Conservation (phyloP, 2,113 vertebrate genomes). For the Hiodon alosoides region DNA sequence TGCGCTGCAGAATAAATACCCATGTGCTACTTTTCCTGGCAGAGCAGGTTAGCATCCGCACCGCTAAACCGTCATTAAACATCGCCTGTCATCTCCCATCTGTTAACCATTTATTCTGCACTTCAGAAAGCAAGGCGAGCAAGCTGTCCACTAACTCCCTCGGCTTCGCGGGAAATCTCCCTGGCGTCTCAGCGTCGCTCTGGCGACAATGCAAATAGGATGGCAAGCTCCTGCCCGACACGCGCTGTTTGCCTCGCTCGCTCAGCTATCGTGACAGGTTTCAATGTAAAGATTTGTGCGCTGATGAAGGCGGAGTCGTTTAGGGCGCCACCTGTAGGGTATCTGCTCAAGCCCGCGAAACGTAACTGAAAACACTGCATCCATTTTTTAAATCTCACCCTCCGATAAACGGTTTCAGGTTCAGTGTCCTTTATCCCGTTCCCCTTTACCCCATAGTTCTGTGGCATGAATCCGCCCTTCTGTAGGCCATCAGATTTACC, state of each 20-base stretch:
- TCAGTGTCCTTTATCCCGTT: too few species aligned
- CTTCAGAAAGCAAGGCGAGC: slow-evolving; percentile 32
- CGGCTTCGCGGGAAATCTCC: slow-evolving; percentile 24
- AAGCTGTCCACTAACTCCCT: slow-evolving; percentile 39
- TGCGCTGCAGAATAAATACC: slow-evolving; percentile 55
- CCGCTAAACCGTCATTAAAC: slow-evolving; percentile 62
- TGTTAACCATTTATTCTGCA: slow-evolving; percentile 56
- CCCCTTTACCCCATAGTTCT: too few species aligned
- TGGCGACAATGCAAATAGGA: not conserved
- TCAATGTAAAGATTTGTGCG: not conserved
- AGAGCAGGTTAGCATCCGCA: slow-evolving; percentile 53
- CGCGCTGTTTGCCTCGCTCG: slow-evolving; percentile 18
- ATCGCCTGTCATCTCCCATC: slow-evolving; percentile 62
- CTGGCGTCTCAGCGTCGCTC: slow-evolving; percentile 4
- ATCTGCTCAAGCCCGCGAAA: too few species aligned
- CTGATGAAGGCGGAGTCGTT: too few species aligned
- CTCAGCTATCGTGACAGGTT: not conserved
- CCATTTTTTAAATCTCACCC: too few species aligned
- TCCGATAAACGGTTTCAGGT: too few species aligned
- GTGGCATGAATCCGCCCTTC: too few species aligned
- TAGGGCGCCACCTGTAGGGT: too few species aligned
- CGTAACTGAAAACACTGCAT: too few species aligned
- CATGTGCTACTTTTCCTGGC: slow-evolving; percentile 59
- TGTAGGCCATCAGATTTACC: slow-evolving; percentile 22
- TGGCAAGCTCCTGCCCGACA: not conserved